A percentile compares a stretch with the other conserved stretches of the same genome.
These are phyloP conservation scores for Morinoia aosen DNA, from an alignment of 2,888 invertebrate species.

Conservation along the genomic window DNA sequence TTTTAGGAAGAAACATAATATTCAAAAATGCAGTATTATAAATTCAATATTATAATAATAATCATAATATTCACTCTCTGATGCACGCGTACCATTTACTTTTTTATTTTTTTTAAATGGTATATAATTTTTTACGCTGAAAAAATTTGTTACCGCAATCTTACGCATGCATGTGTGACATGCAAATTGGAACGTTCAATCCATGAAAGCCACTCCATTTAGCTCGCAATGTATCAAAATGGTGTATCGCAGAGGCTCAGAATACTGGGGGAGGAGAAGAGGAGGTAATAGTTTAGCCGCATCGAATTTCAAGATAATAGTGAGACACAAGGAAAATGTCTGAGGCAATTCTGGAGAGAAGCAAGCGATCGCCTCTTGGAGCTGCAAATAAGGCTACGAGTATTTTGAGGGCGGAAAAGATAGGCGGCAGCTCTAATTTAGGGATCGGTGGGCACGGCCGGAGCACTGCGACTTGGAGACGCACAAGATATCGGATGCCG, in stretches of 20 bases:
- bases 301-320: constrained; percentile 1
- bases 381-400: constrained; percentile 7
- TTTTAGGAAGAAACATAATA: neutral
- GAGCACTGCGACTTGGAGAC: constrained; percentile 12
- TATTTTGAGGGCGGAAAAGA: neutral
- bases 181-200: neutral
- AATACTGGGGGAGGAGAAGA: neutral
- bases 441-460: neutral
- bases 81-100: neutral
- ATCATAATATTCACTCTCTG: neutral
- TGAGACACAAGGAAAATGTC: neutral
- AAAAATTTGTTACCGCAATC: neutral
- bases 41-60: too few relatives aligned
- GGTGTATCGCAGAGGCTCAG: neutral
- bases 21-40: too few relatives aligned
- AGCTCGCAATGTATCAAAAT: neutral
- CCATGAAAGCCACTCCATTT: neutral
- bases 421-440: constrained; percentile 10
- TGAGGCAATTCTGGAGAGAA: neutral
- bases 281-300: neutral
- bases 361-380: neutral
- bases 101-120: too few relatives aligned
- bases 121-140: too few relatives aligned
- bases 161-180: neutral
- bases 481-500: constrained; percentile 8